Evolutionary conservation across 2,888 invertebrate genomes (phyloP).

Genomic region (Julus scanicus): DNA sequence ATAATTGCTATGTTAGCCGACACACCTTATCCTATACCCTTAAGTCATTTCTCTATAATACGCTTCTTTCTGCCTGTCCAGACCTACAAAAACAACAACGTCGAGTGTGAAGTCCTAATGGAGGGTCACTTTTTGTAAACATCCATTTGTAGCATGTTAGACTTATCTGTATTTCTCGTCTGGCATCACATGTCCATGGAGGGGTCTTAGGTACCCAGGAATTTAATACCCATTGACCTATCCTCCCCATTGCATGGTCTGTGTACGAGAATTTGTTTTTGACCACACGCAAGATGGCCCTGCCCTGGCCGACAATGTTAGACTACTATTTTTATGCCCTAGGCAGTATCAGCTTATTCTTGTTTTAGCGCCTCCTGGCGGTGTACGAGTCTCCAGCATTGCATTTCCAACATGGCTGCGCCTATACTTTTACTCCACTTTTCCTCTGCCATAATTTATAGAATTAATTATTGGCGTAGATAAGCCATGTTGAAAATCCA

Average conservation of each 20-base stretch:
- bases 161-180: neutral
- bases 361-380: no score
- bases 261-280: neutral
- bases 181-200: neutral
- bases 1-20: neutral
- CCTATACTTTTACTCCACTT: no score
- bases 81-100: neutral
- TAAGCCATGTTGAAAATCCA: no score
- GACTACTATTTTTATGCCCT: no score
- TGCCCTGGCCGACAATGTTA: no score
- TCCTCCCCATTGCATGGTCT: neutral
- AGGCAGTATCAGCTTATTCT: no score
- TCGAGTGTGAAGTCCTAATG: neutral
- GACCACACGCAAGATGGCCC: neutral
- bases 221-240: neutral
- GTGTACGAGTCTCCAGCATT: no score
- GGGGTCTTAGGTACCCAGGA: neutral
- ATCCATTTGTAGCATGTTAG: neutral
- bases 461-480: no score
- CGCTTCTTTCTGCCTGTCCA: neutral
- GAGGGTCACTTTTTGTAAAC: neutral
- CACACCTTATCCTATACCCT: conserved; percentile 14
- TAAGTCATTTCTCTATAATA: neutral
- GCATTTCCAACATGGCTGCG: no score
- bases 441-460: no score